A percentile compares a stretch with the other conserved stretches of the same genome.
phyloP scores from a whole-genome alignment of 1,140 invertebrate genomes.

The Lordiphosa clarofinis region DNA sequence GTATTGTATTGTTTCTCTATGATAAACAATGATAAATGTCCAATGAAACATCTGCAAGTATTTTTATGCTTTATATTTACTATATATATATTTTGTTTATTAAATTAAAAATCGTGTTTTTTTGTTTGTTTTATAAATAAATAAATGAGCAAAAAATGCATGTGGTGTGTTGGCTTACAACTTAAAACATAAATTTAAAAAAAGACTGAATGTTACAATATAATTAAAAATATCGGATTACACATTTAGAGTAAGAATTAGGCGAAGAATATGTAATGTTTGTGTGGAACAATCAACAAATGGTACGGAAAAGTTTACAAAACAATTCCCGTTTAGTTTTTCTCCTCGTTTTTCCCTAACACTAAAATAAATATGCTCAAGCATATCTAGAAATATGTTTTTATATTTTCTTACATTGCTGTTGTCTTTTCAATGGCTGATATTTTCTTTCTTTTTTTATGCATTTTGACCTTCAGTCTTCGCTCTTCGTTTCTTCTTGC shows the following conservation, averaged over 20 bases:
- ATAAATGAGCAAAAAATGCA: slow-evolving; percentile 49
- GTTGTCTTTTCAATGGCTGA: slow-evolving; percentile 71
- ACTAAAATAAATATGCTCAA: slow-evolving; percentile 30
- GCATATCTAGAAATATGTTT: slow-evolving; percentile 19
- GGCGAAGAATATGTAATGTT: too few relatives aligned
- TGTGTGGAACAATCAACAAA: slow-evolving; percentile 10
- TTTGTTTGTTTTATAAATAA: slow-evolving; percentile 41
- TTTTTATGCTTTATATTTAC: slow-evolving; percentile 7
- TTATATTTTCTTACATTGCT: slow-evolving; percentile 41
- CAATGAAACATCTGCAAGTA: slow-evolving; percentile 16
- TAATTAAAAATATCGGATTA: slow-evolving; percentile 24
- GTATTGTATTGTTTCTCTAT: slow-evolving; percentile 24
- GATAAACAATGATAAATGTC: slow-evolving; percentile 22
- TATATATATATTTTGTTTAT: slow-evolving; percentile 29
- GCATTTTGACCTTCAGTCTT: slow-evolving; percentile 72
- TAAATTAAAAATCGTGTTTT: slow-evolving; percentile 35
- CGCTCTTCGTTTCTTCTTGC: slow-evolving; percentile 46
- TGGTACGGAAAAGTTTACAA: not conserved
- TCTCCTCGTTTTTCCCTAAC: slow-evolving; percentile 5
- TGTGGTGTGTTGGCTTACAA: slow-evolving; percentile 35
- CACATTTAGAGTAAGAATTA: slow-evolving; percentile 24
- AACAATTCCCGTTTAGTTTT: slow-evolving; percentile 17
- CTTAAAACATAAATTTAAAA: slow-evolving; percentile 42
- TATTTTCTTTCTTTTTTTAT: slow-evolving; percentile 39
- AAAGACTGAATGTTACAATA: slow-evolving; percentile 48